phyloP scores from a whole-genome alignment of 2,797 vertebrate species.

The Spinus olivaceus region DNA sequence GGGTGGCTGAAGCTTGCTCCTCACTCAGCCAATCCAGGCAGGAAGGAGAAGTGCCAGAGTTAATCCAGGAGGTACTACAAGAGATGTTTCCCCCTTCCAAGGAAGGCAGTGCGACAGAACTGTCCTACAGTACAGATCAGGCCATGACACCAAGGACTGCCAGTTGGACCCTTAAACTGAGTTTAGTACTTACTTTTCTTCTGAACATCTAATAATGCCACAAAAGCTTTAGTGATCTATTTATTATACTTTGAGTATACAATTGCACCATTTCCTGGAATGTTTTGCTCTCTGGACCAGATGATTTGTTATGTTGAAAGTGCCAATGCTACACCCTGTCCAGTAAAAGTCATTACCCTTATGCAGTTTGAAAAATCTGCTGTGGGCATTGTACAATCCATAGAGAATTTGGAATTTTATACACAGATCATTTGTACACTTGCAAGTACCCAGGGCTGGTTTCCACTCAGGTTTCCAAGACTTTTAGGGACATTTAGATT shows the following conservation, averaged over 20 bases:
- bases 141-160: background rate
- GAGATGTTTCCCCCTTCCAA: background rate
- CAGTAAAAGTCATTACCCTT: constrained; percentile 29
- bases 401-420: background rate
- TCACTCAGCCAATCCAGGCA: background rate
- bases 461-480: constrained; percentile 30
- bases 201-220: background rate
- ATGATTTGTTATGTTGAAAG: constrained; percentile 11
- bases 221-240: background rate
- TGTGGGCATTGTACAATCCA: background rate
- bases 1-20: background rate
- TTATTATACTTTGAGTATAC: constrained; percentile 23
- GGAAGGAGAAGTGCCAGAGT: background rate
- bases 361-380: background rate
- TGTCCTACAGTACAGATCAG: background rate
- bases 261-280: constrained; percentile 51
- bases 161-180: background rate
- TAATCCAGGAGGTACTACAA: background rate
- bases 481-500: constrained; percentile 16
- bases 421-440: background rate
- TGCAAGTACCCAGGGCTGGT: background rate
- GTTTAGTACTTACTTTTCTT: background rate
- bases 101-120: background rate
- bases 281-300: constrained; percentile 7
- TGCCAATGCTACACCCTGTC: constrained; percentile 15